These are phyloP conservation scores for Melanocharis versteri DNA, from an alignment of 2,113 vertebrate genomes.

Conservation along the genomic window DNA sequence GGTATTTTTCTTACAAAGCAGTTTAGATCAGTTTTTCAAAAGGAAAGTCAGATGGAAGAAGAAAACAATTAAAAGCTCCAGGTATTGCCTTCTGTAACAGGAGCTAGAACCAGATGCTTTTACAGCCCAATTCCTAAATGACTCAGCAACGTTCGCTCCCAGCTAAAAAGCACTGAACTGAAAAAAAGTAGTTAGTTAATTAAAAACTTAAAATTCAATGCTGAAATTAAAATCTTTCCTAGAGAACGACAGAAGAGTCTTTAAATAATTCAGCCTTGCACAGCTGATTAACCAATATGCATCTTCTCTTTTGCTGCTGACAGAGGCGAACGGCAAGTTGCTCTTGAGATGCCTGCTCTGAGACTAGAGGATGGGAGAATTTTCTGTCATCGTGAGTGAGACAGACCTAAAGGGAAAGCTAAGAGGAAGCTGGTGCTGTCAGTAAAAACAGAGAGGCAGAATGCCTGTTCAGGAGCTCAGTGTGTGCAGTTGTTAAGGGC, in stretches of 20 bases:
- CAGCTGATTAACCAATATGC: constrained; percentile 66
- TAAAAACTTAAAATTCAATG: constrained; percentile 74
- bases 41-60: background rate
- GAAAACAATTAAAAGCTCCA: constrained; percentile 40
- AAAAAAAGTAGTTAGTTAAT: constrained; percentile 74
- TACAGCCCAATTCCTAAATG: constrained; percentile 26
- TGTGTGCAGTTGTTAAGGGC: background rate
- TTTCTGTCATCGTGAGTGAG: background rate
- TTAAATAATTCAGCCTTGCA: constrained; percentile 70
- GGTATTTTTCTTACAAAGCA: background rate
- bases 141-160: constrained; percentile 36
- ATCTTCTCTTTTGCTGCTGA: constrained; percentile 45
- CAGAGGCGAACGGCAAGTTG: background rate
- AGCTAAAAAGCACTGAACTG: constrained; percentile 68
- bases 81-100: background rate
- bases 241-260: constrained; percentile 62
- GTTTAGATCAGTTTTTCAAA: background rate
- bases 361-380: background rate
- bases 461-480: background rate
- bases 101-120: constrained; percentile 15
- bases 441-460: background rate
- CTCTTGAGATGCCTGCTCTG: background rate
- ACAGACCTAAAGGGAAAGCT: background rate
- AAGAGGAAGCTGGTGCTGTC: background rate
- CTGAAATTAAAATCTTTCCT: constrained; percentile 71